A percentile compares a stretch with the other conserved stretches of the same genome.
These are phyloP conservation scores for Oryzias dopingdopingensis DNA, from an alignment of 2,797 vertebrate genomes.

Conservation along the genomic window DNA sequence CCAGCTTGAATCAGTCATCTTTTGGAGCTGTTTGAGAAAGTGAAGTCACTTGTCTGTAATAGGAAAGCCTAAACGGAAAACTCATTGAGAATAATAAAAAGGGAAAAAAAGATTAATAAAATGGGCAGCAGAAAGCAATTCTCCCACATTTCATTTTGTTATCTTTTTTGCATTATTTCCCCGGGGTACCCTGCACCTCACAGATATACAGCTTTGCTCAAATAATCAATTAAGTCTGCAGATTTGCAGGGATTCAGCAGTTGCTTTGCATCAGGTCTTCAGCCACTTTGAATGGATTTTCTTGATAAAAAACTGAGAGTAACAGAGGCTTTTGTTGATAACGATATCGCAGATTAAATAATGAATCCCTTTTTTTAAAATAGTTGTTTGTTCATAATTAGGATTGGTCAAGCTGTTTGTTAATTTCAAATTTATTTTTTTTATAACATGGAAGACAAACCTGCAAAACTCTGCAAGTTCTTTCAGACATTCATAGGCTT, in stretches of 20 bases:
- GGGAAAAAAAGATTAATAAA: slow-evolving; percentile 81
- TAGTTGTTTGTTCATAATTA: slow-evolving; percentile 55
- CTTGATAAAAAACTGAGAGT: slow-evolving; percentile 60
- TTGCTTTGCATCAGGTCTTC: slow-evolving; percentile 71
- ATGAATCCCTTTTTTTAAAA: slow-evolving; percentile 64
- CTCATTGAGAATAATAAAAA: slow-evolving; percentile 75
- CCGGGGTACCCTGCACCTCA: slow-evolving; percentile 76
- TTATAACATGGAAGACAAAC: slow-evolving; percentile 34
- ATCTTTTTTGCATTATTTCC: slow-evolving; percentile 91
- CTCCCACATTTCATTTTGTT: slow-evolving; percentile 85
- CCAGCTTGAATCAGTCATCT: slow-evolving; percentile 49
- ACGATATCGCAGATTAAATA: slow-evolving; percentile 55
- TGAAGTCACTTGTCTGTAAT: slow-evolving; percentile 59
- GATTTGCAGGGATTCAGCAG: slow-evolving; percentile 76
- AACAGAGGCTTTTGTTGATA: slow-evolving; percentile 67
- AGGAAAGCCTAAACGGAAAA: slow-evolving; percentile 75
- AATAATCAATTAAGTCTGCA: slow-evolving; percentile 85
- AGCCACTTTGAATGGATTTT: slow-evolving; percentile 75
- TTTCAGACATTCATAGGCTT: slow-evolving; percentile 21
- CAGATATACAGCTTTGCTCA: slow-evolving; percentile 78
- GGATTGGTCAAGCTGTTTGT: slow-evolving; percentile 64
- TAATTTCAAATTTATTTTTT: slow-evolving; percentile 42
- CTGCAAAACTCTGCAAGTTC: slow-evolving; percentile 32
- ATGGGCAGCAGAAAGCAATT: slow-evolving; percentile 81
- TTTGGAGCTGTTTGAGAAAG: slow-evolving; percentile 62